Base-by-base conservation (phyloP, 2,888 invertebrate genomes). In the Autographa gamma region DNA sequence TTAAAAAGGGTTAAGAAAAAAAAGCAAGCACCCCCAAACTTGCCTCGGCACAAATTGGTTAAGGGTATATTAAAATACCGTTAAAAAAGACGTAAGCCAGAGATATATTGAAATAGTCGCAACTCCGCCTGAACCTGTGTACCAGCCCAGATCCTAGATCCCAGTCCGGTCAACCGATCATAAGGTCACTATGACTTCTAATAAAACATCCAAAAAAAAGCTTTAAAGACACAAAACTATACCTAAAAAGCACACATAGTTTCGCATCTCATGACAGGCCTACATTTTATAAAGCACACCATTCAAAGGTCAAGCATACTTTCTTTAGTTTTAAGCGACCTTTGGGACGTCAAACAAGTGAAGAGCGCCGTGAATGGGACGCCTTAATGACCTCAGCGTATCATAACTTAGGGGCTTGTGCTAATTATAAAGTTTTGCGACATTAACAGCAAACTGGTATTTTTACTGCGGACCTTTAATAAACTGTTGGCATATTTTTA, bases 261-360 rank as follows among this genome's bases (percentile, higher is more conserved):
- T 56, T 56, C 54, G 32, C 59, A 32, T 59, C 31, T 32, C 16
- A 16, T 32, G 48, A 13, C 64, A 74, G 9, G 63, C 63, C 38
- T 66, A 38, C 7, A 61, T 61, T 16, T 14, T 60, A 48, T 61
- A 79, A 74, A 66, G 54, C 62, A 34, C 32, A 48, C 43, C 66
- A 68, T 13, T 64, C 25, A 78, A 81, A 75, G 71, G 79, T 80
- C 79, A 71, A 73, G 72, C 71, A 62, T 38, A 68, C 52, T 7
- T 64, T 74, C 68, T 73, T 71, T 58, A 73, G 68, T 60, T 61
- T 64, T 60, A 63, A 80, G 67, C 66, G 71, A 67, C 65, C 60
- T 73, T 34, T 54, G 62, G 48, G 54, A 59, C 48, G 41, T 66
- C 18, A 77, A 73, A 81, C 79, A 74, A 64, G 61, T 0, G 16